These are phyloP conservation scores for Calameuta pallipes DNA, from an alignment of 2,888 invertebrate genomes.

Conservation along the genomic window DNA sequence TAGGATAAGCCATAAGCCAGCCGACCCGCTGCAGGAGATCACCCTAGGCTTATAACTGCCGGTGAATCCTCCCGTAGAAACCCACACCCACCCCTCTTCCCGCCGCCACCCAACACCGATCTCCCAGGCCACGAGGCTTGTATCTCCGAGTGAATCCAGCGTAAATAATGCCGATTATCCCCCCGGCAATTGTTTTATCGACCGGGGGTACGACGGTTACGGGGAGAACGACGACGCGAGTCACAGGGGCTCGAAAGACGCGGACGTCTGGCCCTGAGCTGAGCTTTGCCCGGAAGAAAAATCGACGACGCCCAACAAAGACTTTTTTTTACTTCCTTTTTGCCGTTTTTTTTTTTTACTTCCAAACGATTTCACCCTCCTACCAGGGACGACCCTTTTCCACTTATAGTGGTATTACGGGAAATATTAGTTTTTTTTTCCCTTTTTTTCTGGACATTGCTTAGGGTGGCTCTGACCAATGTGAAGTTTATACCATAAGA, in stretches of 20 bases:
- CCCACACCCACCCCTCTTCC: conserved; percentile 21
- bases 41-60: conserved; percentile 60
- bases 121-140: conserved; percentile 14
- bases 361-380: not conserved
- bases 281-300: not conserved
- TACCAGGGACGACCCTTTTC: not conserved
- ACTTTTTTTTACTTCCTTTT: not conserved
- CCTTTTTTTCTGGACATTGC: not conserved
- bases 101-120: not conserved
- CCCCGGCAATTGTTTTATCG: conserved; percentile 66
- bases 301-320: not conserved
- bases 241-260: conserved; percentile 25
- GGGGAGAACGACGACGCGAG: conserved; percentile 25
- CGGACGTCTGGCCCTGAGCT: conserved; percentile 6
- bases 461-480: not conserved
- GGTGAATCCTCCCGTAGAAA: conserved; percentile 41
- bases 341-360: not conserved
- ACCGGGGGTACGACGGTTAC: conserved; percentile 25
- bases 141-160: conserved; percentile 61
- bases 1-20: conserved; percentile 57
- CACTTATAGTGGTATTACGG: not conserved
- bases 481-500: not conserved
- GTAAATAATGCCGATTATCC: conserved; percentile 66
- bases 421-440: not conserved
- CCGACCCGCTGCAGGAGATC: conserved; percentile 54